Conservation (phyloP, 2,888 invertebrate species). For the Scaptomyza polygonia region DNA sequence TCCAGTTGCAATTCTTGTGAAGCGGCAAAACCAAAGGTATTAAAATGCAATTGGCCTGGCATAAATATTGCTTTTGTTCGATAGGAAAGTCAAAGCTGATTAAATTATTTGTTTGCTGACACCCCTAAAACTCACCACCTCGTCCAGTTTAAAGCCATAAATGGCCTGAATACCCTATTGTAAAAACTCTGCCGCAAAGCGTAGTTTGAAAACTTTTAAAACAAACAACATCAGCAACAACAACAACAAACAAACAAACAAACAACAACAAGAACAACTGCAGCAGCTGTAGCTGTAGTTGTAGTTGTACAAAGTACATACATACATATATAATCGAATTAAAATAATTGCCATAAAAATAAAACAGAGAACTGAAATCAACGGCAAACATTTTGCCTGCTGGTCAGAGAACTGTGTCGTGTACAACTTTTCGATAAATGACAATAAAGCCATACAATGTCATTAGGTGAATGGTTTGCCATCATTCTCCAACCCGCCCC, state of each 20-base stretch:
- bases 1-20: constrained; percentile 15
- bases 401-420: constrained; percentile 32
- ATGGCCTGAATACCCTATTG: constrained; percentile 6
- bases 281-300: constrained; percentile 17
- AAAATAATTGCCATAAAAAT: constrained; percentile 67
- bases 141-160: constrained; percentile 3
- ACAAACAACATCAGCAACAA: constrained; percentile 26
- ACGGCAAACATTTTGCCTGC: constrained; percentile 59
- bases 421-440: constrained; percentile 76
- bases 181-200: constrained; percentile 32
- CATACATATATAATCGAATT: constrained; percentile 60
- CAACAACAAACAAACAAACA: constrained; percentile 6
- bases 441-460: constrained; percentile 77
- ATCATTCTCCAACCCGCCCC: constrained; percentile 2
- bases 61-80: constrained; percentile 21
- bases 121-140: not conserved
- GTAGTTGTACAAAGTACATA: constrained; percentile 28
- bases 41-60: constrained; percentile 10
- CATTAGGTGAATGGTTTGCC: constrained; percentile 71
- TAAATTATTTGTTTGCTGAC: constrained; percentile 36
- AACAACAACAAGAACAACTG: not conserved
- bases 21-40: constrained; percentile 1
- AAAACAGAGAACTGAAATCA: constrained; percentile 49
- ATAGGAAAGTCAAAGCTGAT: constrained; percentile 47
- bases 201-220: constrained; percentile 45